Evolutionary conservation across 2,888 invertebrate genomes (phyloP).

Genomic region (Nycteola revayana): DNA sequence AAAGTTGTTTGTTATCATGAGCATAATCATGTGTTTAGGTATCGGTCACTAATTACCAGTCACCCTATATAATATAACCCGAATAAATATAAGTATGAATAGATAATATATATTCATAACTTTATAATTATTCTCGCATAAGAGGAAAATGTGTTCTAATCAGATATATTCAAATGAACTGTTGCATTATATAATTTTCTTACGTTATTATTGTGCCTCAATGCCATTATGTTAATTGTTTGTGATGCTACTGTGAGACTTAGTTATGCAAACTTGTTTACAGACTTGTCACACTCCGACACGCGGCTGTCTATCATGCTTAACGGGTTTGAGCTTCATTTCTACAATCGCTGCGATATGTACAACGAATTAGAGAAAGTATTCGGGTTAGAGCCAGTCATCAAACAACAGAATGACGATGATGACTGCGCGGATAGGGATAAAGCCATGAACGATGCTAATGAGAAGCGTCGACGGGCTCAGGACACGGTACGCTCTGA

Average conservation of each 20-base stretch:
- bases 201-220: conserved; percentile 7
- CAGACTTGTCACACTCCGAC: conserved; percentile 97
- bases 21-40: too few species aligned
- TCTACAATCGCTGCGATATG: conserved; percentile 95
- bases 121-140: too few species aligned
- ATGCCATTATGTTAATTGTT: neutral
- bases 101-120: too few species aligned
- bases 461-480: conserved; percentile 78
- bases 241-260: too few species aligned
- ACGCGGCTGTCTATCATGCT: conserved; percentile 94
- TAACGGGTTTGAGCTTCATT: conserved; percentile 96
- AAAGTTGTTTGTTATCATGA: too few species aligned
- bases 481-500: conserved; percentile 84
- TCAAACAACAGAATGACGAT: conserved; percentile 85
- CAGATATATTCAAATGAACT: too few species aligned
- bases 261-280: conserved; percentile 44
- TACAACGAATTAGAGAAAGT: conserved; percentile 93
- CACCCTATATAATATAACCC: too few species aligned
- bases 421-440: conserved; percentile 78
- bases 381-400: conserved; percentile 91
- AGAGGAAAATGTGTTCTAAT: too few species aligned
- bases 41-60: too few species aligned
- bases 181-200: too few species aligned
- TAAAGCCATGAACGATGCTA: conserved; percentile 84
- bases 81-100: too few species aligned